Base-by-base conservation (phyloP, 2,113 vertebrate species). In the Strix aluco region DNA sequence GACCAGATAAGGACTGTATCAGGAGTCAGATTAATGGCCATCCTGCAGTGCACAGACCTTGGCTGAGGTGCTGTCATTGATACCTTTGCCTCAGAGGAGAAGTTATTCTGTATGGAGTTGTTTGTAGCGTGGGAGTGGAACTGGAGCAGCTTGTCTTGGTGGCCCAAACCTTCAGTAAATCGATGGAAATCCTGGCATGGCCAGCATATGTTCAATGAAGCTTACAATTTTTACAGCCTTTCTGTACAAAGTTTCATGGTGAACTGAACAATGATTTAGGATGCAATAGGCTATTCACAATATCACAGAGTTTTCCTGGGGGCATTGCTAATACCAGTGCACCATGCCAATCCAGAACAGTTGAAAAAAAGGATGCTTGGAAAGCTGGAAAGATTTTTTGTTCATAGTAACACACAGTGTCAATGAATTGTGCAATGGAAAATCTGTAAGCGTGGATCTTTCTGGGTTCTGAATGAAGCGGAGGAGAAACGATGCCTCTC, bases 311-410 rank as follows among this genome's bases (percentile, higher is more conserved):
- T 63, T 81, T 93, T 93, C 55, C 75, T 83, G 14, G 6, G 30
- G 13, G 10, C 42, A 70, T 51, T 77, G 32, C 36, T 75, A 46
- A 63, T 77, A 71, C 14, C 29, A 19, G 32, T 36, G 51, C 16
- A 92, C 10, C 12, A 25, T 11, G 18, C 13, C 88, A 81, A 74
- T 27, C 6, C 46, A 86, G 15, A 82, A 49, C 8, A 88, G 32
- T 32, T 74, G 36, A 7, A 71, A 80, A 38, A 72, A 58, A 11
- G 3, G 7, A 44, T 77, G 26, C 22, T 80, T 94, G 58, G 42
- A 85, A 95, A 86, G 22, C 26, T 81, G 36, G 62, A 62, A 95
- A 70, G 26, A 52, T 47, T 69, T 80, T 91, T 74, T 86, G 15
- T 49, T 58, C 36, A 49, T 40, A 38, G 57, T 34, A 79, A 34